Base-by-base conservation (phyloP, 2,888 invertebrate species). In the Monoplex corrugatus region DNA sequence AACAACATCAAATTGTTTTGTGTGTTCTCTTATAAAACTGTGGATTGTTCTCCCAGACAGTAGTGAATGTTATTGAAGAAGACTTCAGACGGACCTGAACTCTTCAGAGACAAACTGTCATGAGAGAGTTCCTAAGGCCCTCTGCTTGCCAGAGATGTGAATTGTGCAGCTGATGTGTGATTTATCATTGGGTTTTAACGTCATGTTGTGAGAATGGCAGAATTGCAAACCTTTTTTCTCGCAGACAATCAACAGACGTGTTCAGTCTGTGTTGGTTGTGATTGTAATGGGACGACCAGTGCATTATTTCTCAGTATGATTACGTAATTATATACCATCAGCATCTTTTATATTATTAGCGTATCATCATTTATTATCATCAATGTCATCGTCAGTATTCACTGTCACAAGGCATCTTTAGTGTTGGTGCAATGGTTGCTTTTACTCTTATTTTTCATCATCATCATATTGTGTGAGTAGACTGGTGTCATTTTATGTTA, bases 231-330 rank as follows among this genome's bases (percentile, higher is more conserved):
- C 43, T 28, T 6, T 43, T 80, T 32, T 43, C 23, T 80, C 43
- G 23, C 10, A 43, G 78, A 80, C 78, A 80, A 80, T 80, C 78
- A 80, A 80, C 78, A 80, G 78, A 80, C 78, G 23, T 43, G 28
- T 2, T 80, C 78, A 40, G 78, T 80, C 78, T 80, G 78, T 43
- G 78, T 80, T 80, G 78, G 78, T 80, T 80, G 78, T 80, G 78
- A 80, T 80, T 80, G 40, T 35, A 32, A n/a, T 80, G 78, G 78
- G 78, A 80, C 78, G 28, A 43, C 78, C 78, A 80, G 78, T 80
- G 78, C 78, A 80, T 80, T 80, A 80, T 8, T 80, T 40, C 43
- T 32, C 43, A 43, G 10, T 32, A 43, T 80, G 1, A 19, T 38
- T 23, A 40, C 28, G 1, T 43, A 40, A 40, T 40, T 43, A 40